These are phyloP conservation scores for Drosophila sordidula DNA, from an alignment of 2,888 invertebrate species.

Conservation along the genomic window DNA sequence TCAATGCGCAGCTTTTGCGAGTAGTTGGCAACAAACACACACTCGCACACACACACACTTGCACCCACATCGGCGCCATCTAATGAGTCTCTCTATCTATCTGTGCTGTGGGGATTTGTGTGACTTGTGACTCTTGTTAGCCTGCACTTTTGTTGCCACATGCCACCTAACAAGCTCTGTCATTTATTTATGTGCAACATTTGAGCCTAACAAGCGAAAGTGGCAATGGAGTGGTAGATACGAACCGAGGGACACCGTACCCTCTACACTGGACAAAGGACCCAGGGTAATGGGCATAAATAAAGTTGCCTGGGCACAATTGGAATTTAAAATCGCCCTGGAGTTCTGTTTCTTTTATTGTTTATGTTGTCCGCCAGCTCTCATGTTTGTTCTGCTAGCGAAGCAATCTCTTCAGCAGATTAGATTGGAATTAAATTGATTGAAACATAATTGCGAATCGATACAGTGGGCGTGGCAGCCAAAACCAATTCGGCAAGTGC, in stretches of 20 bases:
- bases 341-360: not conserved
- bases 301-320: constrained; percentile 49
- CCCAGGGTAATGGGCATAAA: constrained; percentile 48
- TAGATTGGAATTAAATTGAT: constrained; percentile 53
- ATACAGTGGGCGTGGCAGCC: constrained; percentile 27
- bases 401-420: constrained; percentile 54
- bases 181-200: constrained; percentile 71
- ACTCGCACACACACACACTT: constrained; percentile 19
- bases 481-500: constrained; percentile 37
- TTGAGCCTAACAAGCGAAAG: constrained; percentile 77
- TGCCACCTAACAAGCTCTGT: constrained; percentile 67
- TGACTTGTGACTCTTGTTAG: constrained; percentile 64
- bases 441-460: constrained; percentile 62
- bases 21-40: constrained; percentile 12
- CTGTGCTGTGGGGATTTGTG: constrained; percentile 37
- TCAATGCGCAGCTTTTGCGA: constrained; percentile 15
- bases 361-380: not conserved
- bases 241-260: constrained; percentile 1
- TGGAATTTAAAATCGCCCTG: constrained; percentile 54
- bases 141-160: constrained; percentile 41
- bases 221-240: constrained; percentile 39
- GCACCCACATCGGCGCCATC: constrained; percentile 8
- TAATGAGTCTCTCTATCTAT: constrained; percentile 60
- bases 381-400: constrained; percentile 15
- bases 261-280: not conserved